Evolutionary conservation across 64 coral and sea anemone genomes (phyloP).

Genomic region (Stichodactyla helianthus): DNA sequence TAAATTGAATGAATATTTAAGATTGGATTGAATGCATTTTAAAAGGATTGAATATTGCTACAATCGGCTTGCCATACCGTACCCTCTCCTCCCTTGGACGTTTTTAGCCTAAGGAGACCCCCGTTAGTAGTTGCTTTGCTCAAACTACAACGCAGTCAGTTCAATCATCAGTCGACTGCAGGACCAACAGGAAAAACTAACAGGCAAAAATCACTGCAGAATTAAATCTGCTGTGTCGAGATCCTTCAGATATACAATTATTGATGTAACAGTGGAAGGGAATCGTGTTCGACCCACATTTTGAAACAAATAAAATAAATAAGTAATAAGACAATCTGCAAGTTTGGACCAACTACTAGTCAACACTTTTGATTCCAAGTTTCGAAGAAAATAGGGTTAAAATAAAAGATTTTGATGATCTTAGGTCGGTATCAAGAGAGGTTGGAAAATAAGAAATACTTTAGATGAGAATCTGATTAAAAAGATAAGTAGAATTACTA

Average conservation of each 20-base stretch:
- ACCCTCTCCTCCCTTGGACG: neutral
- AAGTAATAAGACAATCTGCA: neutral
- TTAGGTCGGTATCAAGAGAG: neutral
- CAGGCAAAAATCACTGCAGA: neutral
- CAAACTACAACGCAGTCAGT: slow-evolving; percentile 8
- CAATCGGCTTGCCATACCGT: too few species aligned
- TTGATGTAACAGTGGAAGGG: neutral
- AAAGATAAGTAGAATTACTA: neutral
- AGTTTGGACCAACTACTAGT: neutral
- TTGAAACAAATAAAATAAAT: neutral
- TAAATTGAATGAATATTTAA: too few species aligned
- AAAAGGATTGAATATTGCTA: too few species aligned
- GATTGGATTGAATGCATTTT: too few species aligned
- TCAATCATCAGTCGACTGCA: neutral
- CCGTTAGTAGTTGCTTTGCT: neutral
- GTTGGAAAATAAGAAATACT: neutral
- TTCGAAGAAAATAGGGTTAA: neutral
- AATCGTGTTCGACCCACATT: neutral
- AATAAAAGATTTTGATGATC: neutral
- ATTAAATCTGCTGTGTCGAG: neutral
- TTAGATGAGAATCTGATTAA: neutral
- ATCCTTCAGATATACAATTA: neutral
- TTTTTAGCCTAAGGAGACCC: neutral
- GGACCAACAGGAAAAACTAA: neutral
- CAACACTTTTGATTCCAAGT: neutral